phyloP scores from a whole-genome alignment of 2,888 invertebrate genomes.

The Oligia latruncula region DNA sequence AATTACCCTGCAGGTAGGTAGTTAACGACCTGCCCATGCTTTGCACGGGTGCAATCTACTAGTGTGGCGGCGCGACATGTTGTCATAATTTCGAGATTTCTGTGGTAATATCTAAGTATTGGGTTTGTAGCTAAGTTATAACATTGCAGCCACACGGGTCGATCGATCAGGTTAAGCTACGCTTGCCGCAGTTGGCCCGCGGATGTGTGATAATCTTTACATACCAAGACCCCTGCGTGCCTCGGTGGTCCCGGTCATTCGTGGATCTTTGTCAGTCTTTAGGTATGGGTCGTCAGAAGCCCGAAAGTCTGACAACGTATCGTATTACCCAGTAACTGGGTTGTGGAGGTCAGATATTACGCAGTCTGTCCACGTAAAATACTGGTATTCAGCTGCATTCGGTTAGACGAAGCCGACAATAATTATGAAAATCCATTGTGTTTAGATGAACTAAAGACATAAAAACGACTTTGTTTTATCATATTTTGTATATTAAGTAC shows the following conservation, averaged over 20 bases:
- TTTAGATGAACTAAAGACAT: not conserved
- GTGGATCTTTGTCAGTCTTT: not conserved
- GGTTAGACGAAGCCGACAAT: not conserved
- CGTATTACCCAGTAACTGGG: not conserved
- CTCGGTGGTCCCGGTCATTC: not conserved
- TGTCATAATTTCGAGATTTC: not conserved
- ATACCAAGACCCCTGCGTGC: not conserved
- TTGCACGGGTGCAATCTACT: not conserved
- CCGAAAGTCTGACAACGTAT: not conserved
- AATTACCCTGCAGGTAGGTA: too few relatives aligned
- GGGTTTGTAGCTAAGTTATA: too few relatives aligned
- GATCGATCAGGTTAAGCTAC: not conserved
- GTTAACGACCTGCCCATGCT: too few relatives aligned
- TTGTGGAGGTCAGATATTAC: not conserved
- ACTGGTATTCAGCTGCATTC: not conserved
- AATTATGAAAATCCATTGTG: not conserved
- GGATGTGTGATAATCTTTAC: not conserved
- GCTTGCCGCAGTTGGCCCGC: not conserved
- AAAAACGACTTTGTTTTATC: not conserved
- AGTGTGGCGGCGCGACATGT: not conserved
- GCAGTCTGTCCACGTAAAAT: not conserved
- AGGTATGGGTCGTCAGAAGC: not conserved
- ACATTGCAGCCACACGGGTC: not conserved
- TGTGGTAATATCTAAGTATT: not conserved
- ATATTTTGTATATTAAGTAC: not conserved